Conservation (phyloP, 2,888 invertebrate species). For the Scaptomyza parva region DNA sequence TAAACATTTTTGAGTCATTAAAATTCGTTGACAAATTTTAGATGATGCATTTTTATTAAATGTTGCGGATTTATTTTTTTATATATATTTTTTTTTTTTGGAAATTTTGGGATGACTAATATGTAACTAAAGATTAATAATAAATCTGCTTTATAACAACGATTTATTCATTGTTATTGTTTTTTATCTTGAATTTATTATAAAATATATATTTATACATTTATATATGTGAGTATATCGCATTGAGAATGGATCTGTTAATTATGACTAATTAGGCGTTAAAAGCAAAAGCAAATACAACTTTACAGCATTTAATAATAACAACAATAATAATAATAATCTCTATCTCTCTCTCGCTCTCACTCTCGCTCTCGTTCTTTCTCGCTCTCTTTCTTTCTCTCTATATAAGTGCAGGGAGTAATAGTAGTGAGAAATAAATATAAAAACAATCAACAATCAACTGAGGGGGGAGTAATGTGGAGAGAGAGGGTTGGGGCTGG, state of each 20-base stretch:
- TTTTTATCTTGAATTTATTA: neutral
- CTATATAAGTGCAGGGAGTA: slow-evolving; percentile 59
- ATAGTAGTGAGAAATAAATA: slow-evolving; percentile 18
- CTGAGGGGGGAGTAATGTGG: slow-evolving; percentile 3
- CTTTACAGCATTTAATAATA: slow-evolving; percentile 28
- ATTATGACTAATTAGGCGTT: slow-evolving; percentile 70
- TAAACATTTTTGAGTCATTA: neutral
- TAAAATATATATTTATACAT: neutral
- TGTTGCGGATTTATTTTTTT: too few relatives aligned
- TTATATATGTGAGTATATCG: too few relatives aligned
- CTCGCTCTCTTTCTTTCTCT: neutral
- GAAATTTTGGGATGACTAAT: slow-evolving; percentile 6
- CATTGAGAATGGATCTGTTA: slow-evolving; percentile 56
- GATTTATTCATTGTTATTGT: slow-evolving; percentile 20
- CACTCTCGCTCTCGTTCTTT: slow-evolving; percentile 14
- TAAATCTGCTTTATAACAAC: slow-evolving; percentile 3
- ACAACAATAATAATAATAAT: slow-evolving; percentile 44
- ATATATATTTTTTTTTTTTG: neutral
- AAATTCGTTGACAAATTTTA: too few relatives aligned
- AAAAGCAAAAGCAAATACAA: slow-evolving; percentile 47
- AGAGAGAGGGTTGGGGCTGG: neutral
- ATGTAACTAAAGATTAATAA: slow-evolving; percentile 6
- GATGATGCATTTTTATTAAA: neutral
- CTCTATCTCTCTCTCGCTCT: slow-evolving; percentile 1
- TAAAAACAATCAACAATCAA: slow-evolving; percentile 14